Evolutionary conservation across 2,797 vertebrate genomes (phyloP).

Genomic region (Pagetopsis macropterus): DNA sequence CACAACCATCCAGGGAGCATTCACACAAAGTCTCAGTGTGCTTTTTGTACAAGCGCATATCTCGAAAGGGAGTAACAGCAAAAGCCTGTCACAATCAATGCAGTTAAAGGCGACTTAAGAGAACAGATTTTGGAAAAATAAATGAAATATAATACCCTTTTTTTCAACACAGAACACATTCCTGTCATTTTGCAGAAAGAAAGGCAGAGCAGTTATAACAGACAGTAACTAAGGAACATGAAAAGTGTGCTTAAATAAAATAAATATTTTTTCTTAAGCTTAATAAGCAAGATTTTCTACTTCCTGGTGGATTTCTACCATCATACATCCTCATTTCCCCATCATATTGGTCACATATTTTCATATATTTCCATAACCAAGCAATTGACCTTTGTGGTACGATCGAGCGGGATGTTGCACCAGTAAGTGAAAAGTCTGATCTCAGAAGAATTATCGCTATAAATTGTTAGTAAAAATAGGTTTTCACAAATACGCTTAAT

Average conservation of each 20-base stretch:
- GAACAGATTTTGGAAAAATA: conserved; percentile 53
- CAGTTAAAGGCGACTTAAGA: conserved; percentile 71
- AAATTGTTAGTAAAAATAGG: neutral
- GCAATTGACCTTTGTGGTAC: no score
- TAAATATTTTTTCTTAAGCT: conserved; percentile 17
- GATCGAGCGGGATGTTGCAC: neutral
- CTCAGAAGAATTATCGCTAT: neutral
- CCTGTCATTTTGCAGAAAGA: conserved; percentile 55
- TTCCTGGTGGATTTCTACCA: neutral
- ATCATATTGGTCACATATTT: neutral
- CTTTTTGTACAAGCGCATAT: conserved; percentile 73
- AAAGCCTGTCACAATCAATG: conserved; percentile 72
- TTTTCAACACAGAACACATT: conserved; percentile 53
- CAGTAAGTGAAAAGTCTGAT: neutral
- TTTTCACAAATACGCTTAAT: no score
- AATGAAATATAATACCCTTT: conserved; percentile 21
- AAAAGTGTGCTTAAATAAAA: conserved; percentile 24
- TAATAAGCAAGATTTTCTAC: conserved; percentile 3
- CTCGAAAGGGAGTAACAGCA: conserved; percentile 58
- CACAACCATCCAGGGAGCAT: conserved; percentile 74
- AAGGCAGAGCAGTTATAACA: conserved; percentile 46
- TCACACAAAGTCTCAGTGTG: conserved; percentile 73
- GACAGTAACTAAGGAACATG: conserved; percentile 5
- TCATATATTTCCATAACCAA: neutral
- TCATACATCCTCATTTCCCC: neutral